Evolutionary conservation across 2,888 invertebrate genomes (phyloP), one percentile per base, ranked within the genome.

Genomic region (Chrysodeixis includens): DNA sequence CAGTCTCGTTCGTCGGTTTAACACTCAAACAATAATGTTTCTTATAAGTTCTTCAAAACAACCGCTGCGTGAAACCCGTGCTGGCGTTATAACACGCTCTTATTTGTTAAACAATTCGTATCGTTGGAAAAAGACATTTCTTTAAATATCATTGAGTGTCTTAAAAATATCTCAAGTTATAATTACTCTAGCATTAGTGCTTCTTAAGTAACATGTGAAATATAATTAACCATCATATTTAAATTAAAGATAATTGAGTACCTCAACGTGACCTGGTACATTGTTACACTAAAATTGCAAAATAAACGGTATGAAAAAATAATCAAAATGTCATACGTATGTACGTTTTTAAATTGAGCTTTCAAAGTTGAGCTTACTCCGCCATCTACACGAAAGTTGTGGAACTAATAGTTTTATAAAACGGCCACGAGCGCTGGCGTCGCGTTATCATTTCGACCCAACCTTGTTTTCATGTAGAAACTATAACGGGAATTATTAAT

Each of bases 381-480:
- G 90, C 88, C 92, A 91, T 89, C 92, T 92, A 74, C 83, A 56
- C 46, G 0, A 54, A 16, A 44, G 14, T 7, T 54, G 26, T 0
- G 0, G 80, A 87, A 91, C 84, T 78, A 85, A 78, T 66, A 64
- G 83, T 82, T 88, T 82, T 71, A 14, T 52, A 18, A 68, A 74
- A 66, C 49, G 22, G 14, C 73, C 86, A 72, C 71, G 22, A 60
- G 89, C 88, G 91, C 87, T 86, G 69, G 22, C 55, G 46, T 85
- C 69, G 78, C 54, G n/a, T 40, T 2, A 56, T 67, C 22, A 30
- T 30, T 59, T 32, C 59, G 32, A 51, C 8, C 62, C 20, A 52
- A 56, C 14, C 22, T 20, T 66, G 30, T 62, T 66, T 62, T 63
- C 35, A 53, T 51, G 62, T 58, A 5, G 46, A 44, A 69, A 60